Percentiles rank a stretch among this genome's conserved stretches.
Conservation (phyloP, 2,888 invertebrate species). For the Caenorhabditis drosophilae region DNA sequence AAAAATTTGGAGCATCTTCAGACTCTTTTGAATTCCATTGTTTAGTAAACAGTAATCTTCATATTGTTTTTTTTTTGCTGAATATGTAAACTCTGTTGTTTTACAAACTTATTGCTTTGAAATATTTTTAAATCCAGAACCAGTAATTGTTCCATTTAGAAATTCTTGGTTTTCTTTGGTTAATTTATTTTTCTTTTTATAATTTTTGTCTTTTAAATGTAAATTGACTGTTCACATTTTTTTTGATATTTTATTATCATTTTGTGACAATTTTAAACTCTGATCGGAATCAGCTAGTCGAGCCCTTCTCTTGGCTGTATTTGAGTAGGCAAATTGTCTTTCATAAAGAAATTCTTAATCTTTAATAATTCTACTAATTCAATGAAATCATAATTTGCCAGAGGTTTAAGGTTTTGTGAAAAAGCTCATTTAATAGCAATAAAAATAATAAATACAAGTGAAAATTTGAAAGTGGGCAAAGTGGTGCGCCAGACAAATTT, state of each 20-base stretch:
- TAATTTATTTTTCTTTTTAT: constrained; percentile 5
- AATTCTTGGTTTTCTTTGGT: constrained; percentile 7
- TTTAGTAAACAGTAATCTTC: too few species aligned
- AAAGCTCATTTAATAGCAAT: too few species aligned
- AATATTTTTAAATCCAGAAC: constrained; percentile 5
- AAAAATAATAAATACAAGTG: too few species aligned
- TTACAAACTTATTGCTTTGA: too few species aligned
- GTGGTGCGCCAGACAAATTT: too few species aligned
- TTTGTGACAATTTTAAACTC: constrained; percentile 9
- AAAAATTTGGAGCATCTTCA: too few species aligned
- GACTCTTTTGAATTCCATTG: too few species aligned
- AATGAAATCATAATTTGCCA: background rate
- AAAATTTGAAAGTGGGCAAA: too few species aligned
- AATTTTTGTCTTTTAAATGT: constrained; percentile 4
- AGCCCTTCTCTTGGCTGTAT: too few species aligned
- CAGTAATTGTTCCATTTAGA: constrained; percentile 7
- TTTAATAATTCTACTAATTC: background rate
- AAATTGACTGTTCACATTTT: constrained; percentile 3
- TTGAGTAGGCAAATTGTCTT: background rate
- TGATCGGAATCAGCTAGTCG: constrained; percentile 8
- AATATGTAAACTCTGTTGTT: too few species aligned
- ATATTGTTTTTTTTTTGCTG: too few species aligned
- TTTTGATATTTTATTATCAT: background rate
- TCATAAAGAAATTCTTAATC: background rate
- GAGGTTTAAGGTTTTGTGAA: too few species aligned